Conservation (phyloP, 2,888 invertebrate genomes). For the Ochropacha duplaris region DNA sequence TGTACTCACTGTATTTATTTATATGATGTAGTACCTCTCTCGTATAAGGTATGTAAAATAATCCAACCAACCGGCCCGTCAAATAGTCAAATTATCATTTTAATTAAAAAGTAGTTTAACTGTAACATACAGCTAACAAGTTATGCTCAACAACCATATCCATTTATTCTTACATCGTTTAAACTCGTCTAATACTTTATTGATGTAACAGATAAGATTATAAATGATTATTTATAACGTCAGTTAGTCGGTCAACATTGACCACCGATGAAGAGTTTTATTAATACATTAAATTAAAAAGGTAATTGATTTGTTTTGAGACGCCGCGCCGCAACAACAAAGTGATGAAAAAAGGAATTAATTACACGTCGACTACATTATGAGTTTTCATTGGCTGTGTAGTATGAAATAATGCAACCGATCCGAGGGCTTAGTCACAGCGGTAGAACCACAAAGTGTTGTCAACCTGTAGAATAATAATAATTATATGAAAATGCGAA, state of each 20-base stretch:
- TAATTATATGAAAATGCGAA: neutral
- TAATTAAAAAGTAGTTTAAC: neutral
- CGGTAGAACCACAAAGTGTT: neutral
- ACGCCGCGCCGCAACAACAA: constrained; percentile 29
- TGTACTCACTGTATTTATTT: too few species aligned
- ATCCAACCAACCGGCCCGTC: too few species aligned
- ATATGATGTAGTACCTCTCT: too few species aligned
- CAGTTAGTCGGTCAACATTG: constrained; percentile 21
- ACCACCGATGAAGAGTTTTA: constrained; percentile 25
- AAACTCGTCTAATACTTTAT: constrained; percentile 24
- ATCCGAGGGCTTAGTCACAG: neutral
- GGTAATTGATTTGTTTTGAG: constrained; percentile 35
- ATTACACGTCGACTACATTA: neutral
- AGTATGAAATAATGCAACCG: too few species aligned
- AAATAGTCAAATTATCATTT: too few species aligned
- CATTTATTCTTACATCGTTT: constrained; percentile 7
- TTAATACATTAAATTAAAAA: constrained; percentile 25
- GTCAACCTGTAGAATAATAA: neutral
- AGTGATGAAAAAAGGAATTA: neutral
- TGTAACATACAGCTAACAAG: neutral
- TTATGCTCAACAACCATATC: constrained; percentile 16
- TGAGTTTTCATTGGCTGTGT: neutral
- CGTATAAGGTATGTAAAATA: too few species aligned
- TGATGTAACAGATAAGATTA: constrained; percentile 47
- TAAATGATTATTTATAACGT: constrained; percentile 48